Conservation (phyloP, 2,113 vertebrate genomes). For the Gobio gobio region DNA sequence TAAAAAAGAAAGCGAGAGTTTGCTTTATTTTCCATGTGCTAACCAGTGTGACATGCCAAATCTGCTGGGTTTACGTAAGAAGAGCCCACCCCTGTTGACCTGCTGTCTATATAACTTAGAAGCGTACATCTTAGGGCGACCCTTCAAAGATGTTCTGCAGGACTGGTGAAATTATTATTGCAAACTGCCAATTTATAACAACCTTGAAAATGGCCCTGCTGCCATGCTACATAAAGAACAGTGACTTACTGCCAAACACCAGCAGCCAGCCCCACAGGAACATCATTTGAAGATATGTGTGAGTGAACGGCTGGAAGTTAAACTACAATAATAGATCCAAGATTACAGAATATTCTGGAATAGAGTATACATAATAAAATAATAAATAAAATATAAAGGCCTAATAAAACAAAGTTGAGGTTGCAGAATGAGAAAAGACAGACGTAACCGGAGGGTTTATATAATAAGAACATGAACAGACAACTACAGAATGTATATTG, state of each 20-base stretch:
- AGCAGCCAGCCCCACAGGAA: constrained; percentile 23
- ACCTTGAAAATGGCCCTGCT: constrained; percentile 15
- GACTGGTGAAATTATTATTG: constrained; percentile 39
- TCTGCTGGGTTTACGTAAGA: constrained; percentile 8
- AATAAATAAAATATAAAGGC: constrained; percentile 1
- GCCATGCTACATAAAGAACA: constrained; percentile 16
- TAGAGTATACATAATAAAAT: not conserved
- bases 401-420: not conserved
- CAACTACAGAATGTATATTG: not conserved
- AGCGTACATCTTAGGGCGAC: not conserved
- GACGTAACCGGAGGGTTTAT: not conserved
- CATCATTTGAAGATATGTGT: constrained; percentile 31
- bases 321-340: constrained; percentile 21
- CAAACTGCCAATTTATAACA: constrained; percentile 3
- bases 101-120: not conserved
- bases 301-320: not conserved
- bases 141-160: constrained; percentile 5
- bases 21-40: constrained; percentile 24
- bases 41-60: not conserved
- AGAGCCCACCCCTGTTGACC: constrained; percentile 24
- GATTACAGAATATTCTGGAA: constrained; percentile 28
- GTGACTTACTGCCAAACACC: constrained; percentile 16
- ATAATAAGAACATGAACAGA: not conserved
- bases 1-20: not conserved
- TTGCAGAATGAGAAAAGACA: constrained; percentile 17